phyloP scores from a whole-genome alignment of 2,797 vertebrate genomes.

The Phylloscopus collybita region DNA sequence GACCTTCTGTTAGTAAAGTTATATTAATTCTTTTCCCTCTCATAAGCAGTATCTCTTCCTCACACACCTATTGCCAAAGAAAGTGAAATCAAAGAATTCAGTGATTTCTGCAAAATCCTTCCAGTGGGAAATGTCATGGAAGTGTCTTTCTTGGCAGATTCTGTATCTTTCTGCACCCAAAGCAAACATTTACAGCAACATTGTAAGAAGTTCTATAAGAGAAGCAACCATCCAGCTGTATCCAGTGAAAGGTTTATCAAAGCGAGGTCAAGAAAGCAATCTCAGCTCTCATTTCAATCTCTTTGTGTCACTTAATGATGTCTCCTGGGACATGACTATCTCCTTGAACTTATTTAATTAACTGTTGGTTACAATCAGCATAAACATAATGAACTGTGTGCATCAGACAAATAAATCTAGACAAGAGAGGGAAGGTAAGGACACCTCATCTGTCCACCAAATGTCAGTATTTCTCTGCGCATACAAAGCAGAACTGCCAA shows the following conservation, averaged over 20 bases:
- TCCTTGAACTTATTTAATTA: neutral
- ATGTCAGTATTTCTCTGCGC: neutral
- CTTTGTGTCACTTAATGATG: neutral
- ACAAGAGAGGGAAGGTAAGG: neutral
- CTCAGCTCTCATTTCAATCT: neutral
- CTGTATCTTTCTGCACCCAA: neutral
- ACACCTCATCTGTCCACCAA: neutral
- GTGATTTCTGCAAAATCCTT: neutral
- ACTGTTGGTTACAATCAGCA: neutral
- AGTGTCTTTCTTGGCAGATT: neutral
- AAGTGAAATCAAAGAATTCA: neutral
- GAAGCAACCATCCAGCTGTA: neutral
- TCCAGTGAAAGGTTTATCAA: neutral
- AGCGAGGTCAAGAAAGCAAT: neutral
- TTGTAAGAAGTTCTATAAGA: neutral
- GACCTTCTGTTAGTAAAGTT: neutral
- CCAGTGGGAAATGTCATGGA: neutral
- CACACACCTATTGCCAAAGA: neutral
- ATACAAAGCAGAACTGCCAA: neutral
- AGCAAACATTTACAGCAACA: neutral
- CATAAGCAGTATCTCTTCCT: neutral
- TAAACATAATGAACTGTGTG: neutral
- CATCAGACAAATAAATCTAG: neutral
- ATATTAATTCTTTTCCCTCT: neutral
- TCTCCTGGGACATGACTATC: neutral